Evolutionary conservation across 2,888 invertebrate species (phyloP), one percentile per base, ranked within the genome.

Genomic region (Protodeltote pygarga): DNA sequence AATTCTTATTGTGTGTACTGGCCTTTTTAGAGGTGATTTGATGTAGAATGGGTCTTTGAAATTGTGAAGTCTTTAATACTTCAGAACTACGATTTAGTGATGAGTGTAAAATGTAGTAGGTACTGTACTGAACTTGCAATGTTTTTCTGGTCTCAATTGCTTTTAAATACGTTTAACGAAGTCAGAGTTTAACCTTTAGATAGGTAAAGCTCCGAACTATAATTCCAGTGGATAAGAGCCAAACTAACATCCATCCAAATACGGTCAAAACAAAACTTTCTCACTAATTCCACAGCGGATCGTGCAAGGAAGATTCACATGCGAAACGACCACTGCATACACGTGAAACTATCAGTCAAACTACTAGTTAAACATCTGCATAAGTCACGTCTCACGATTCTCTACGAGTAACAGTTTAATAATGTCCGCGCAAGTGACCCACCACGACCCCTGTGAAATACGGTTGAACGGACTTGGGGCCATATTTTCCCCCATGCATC

Each of bases 341-440:
- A 87, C 85, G 85, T 85, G 84, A 81, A 85, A 81, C 88, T 82
- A 91, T 92, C 89, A 84, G 89, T 92, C 91, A 91, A 89, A 88
- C 83, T 75, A 89, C 85, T 76, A 83, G 86, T 90, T 88, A 87
- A 89, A 88, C 85, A 89, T 90, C 87, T 87, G 85, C 90, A 90
- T 91, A 91, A 90, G 89, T 90, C 91, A 92, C 91, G 91, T 83
- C 79, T 85, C 87, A 86, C 87, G 89, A 88, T 79, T 85, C 82
- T 73, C 79, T 77, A 81, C 66, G 75, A 81, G 85, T 88, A 89
- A 89, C 91, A 89, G 91, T 91, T 91, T 92, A 91, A 91, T 91
- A 90, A 90, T 87, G 91, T 90, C 91, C 90, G 89, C 85, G 74
- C 76, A 68, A 75, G 75, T 79, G 89, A 88, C 89, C 90, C 79